These are phyloP conservation scores for Gymnocheta viridis DNA, from an alignment of 2,888 invertebrate genomes.

Conservation along the genomic window DNA sequence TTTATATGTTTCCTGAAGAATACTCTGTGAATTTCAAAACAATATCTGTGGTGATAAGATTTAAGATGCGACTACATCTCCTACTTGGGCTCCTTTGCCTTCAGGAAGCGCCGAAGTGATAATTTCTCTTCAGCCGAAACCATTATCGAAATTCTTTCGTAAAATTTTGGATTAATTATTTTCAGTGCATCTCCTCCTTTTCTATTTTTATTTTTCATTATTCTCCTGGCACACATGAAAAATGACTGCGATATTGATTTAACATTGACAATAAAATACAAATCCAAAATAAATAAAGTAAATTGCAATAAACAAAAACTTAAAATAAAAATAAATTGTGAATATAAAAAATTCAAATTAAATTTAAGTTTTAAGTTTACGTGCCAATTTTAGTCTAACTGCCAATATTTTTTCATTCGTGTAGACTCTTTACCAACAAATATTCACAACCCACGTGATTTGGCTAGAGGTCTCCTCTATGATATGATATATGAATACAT, in stretches of 20 bases:
- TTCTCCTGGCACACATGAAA: conserved; percentile 29
- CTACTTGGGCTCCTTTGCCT: too few species aligned
- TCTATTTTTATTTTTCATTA: not conserved
- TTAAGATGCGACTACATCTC: too few species aligned
- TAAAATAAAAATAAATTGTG: not conserved
- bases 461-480: not conserved
- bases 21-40: too few species aligned
- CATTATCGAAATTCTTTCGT: too few species aligned
- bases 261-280: conserved; percentile 49
- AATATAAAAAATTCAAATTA: not conserved
- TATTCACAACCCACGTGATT: not conserved
- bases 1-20: too few species aligned
- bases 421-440: not conserved
- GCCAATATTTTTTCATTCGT: conserved; percentile 1
- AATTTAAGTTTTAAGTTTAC: conserved; percentile 32
- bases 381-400: conserved; percentile 49
- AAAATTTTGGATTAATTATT: not conserved
- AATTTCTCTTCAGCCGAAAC: too few species aligned
- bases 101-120: too few species aligned
- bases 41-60: too few species aligned
- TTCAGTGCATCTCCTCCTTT: not conserved
- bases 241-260: conserved; percentile 59
- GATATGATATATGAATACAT: not conserved
- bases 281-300: conserved; percentile 23
- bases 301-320: not conserved